phyloP scores from a whole-genome alignment of 2,888 invertebrate genomes.

The Euzophera pinguis region DNA sequence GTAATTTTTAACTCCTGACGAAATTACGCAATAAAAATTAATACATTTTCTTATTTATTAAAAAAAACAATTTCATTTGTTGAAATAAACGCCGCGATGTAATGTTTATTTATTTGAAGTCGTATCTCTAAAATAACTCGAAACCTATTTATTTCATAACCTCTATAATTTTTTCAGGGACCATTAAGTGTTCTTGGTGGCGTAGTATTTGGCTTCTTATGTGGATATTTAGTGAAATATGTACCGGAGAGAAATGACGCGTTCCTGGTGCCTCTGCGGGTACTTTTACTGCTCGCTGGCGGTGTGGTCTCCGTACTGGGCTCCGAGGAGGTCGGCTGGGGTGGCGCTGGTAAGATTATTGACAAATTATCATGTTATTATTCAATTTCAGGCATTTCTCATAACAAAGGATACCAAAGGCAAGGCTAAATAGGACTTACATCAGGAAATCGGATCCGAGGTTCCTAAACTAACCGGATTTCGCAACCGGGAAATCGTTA shows the following conservation, averaged over 20 bases:
- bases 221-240: conserved; percentile 90
- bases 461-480: too few relatives aligned
- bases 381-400: neutral
- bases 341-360: conserved; percentile 73
- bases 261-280: conserved; percentile 88
- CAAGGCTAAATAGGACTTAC: too few relatives aligned
- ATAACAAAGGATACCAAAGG: too few relatives aligned
- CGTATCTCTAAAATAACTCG: too few relatives aligned
- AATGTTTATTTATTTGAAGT: too few relatives aligned
- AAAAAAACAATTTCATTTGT: neutral
- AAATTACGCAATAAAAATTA: too few relatives aligned
- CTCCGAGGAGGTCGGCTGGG: conserved; percentile 87
- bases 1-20: too few relatives aligned
- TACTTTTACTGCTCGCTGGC: conserved; percentile 88
- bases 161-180: conserved; percentile 79
- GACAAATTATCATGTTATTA: neutral
- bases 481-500: too few relatives aligned
- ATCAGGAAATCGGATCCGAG: too few relatives aligned
- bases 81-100: too few relatives aligned
- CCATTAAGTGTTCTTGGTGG: conserved; percentile 90
- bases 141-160: too few relatives aligned
- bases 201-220: conserved; percentile 87
- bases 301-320: conserved; percentile 93
- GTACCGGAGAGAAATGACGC: conserved; percentile 91
- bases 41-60: neutral